A percentile compares a stretch with the other conserved stretches of the same genome.
phyloP scores from a whole-genome alignment of 2,888 invertebrate genomes.

The Andricus curvator region DNA sequence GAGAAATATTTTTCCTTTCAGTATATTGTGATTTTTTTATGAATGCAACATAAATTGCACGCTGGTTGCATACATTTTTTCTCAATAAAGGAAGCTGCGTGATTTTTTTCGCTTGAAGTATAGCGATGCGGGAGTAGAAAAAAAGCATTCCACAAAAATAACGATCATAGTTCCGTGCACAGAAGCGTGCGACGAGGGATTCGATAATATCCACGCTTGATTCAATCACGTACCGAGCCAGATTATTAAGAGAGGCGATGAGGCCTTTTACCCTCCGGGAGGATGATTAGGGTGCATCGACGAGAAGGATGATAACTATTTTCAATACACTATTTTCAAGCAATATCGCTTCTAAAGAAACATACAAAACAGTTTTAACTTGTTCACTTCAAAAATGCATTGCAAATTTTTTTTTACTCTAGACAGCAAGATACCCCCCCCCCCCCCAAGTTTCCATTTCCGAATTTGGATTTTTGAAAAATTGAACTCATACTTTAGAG shows the following conservation, averaged over 20 bases:
- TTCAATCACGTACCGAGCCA: slow-evolving; percentile 50
- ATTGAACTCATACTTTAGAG: too few relatives aligned
- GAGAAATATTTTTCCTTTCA: neutral
- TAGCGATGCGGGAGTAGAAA: neutral
- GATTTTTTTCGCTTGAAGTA: neutral
- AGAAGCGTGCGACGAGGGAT: slow-evolving; percentile 49
- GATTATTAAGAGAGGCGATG: slow-evolving; percentile 50
- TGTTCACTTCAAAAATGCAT: too few relatives aligned
- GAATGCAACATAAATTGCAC: neutral
- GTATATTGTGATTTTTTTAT: neutral
- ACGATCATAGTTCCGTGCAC: slow-evolving; percentile 52
- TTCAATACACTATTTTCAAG: too few relatives aligned
- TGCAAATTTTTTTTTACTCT: too few relatives aligned
- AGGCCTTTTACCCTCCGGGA: slow-evolving; percentile 18
- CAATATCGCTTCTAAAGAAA: too few relatives aligned
- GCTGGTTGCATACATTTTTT: neutral
- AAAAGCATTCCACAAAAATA: slow-evolving; percentile 39
- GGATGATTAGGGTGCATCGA: slow-evolving; percentile 1
- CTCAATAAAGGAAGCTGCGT: neutral
- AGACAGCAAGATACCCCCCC: too few relatives aligned
- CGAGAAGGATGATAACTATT: neutral
- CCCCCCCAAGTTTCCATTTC: too few relatives aligned
- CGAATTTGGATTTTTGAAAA: too few relatives aligned
- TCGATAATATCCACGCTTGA: slow-evolving; percentile 57
- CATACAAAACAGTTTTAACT: too few relatives aligned